A percentile compares a stretch with the other conserved stretches of the same genome.
Conservation (phyloP, 2,797 vertebrate genomes). For the Picus viridis region DNA sequence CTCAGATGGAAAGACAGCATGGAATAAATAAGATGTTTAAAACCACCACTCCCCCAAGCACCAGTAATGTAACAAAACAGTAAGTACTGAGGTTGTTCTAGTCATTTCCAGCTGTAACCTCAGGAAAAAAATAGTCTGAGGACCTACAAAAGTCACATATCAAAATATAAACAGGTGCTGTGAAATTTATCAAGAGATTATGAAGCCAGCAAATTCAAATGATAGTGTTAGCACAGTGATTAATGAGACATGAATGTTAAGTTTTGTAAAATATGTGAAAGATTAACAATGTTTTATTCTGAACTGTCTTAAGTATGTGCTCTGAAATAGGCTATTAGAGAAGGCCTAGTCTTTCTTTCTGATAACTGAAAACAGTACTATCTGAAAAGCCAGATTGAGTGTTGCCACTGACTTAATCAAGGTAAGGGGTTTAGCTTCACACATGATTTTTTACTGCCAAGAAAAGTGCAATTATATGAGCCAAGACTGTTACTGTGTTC, state of each 20-base stretch:
- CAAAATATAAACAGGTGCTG: neutral
- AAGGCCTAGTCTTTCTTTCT: constrained; percentile 27
- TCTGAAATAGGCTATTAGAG: neutral
- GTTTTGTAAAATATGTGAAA: neutral
- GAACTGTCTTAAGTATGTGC: neutral
- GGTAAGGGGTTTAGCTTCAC: neutral
- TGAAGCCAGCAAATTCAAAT: neutral
- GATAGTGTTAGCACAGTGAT: neutral
- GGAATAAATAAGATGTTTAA: constrained; percentile 4
- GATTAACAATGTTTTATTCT: neutral
- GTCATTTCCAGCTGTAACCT: neutral
- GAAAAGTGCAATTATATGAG: neutral
- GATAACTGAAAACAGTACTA: neutral
- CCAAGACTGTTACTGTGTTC: neutral
- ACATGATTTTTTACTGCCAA: neutral
- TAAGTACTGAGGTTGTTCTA: neutral
- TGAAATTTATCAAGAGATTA: neutral
- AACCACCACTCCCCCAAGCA: neutral
- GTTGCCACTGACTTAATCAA: constrained; percentile 1
- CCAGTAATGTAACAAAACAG: neutral
- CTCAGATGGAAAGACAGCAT: neutral
- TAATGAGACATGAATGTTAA: neutral
- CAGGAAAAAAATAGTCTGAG: neutral
- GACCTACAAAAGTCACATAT: neutral
- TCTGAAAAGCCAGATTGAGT: constrained; percentile 25